Base-by-base conservation (phyloP, 1,140 invertebrate genomes). In the Trialeurodes vaporariorum region DNA sequence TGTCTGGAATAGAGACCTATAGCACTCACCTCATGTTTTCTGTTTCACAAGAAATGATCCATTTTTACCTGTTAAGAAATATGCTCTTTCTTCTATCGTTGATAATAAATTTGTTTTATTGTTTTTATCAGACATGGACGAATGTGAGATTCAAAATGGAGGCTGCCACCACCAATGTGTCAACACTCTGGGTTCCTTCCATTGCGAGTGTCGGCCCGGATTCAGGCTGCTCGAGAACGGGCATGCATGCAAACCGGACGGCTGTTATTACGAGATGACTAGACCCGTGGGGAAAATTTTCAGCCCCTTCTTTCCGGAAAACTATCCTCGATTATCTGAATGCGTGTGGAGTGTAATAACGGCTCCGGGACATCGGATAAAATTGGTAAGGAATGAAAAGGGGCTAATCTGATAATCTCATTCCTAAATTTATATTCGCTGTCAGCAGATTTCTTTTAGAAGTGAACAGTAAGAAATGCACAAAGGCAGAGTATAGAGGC, bases 121-220 rank as follows among this genome's bases (percentile, higher is more conserved):
- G n/a, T 9, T 49, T 49, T 49, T 76, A 75, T 59, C 69, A 84
- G 87, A 87, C 74, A 77, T 87, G 12, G 81, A 90, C 71, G 87
- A 88, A 71, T 90, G 88, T 73, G 67, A 72, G 2, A 76, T 81
- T 22, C 79, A 80, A 65, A 83, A 84, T 72, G 85, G 82, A 2
- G 85, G 85, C 9, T 89, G 87, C 72, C 83, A 86, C 21, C 81
- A 84, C 64, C 72, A 76, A 17, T 90, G 87, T 72, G 71, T 83
- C 0, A 87, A 87, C 71, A 81, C 81, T 21, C 75, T 81, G 0
- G 87, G 86, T 27, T 82, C 79, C 21, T 85, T 80, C 65, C 76
- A 75, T 23, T 85, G 83, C 70, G 72, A 77, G 21, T 86, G 84
- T 77, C 76, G 76, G 77, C 81, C 67, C 73, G 77, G 34, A 49